Evolutionary conservation across 2,888 invertebrate genomes (phyloP).

Genomic region (Lamellibrachia satsuma): DNA sequence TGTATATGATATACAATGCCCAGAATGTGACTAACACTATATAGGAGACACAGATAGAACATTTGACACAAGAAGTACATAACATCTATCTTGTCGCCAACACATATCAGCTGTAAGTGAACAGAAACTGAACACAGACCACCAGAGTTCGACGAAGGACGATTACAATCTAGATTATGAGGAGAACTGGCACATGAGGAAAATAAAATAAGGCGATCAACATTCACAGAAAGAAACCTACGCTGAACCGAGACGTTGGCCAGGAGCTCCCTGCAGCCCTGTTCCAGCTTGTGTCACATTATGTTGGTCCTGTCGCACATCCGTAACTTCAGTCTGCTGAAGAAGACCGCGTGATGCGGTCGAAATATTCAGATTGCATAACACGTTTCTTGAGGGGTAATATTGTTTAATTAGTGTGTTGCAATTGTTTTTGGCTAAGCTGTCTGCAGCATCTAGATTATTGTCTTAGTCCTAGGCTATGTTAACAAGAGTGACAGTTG

Average conservation of each 20-base stretch:
- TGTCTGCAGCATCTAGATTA: too few species aligned
- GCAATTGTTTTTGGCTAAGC: too few species aligned
- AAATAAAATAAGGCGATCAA: not conserved
- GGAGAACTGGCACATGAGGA: not conserved
- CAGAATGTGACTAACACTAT: not conserved
- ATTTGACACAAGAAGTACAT: not conserved
- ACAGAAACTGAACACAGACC: not conserved
- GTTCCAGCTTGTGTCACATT: too few species aligned
- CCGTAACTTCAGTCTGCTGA: too few species aligned
- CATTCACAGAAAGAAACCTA: not conserved
- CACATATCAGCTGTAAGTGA: not conserved
- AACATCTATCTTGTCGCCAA: not conserved
- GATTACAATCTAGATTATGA: not conserved
- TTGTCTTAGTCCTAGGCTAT: too few species aligned
- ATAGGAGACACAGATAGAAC: not conserved
- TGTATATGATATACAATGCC: not conserved
- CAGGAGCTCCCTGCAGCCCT: not conserved
- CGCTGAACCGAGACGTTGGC: not conserved
- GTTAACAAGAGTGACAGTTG: too few species aligned
- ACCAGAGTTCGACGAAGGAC: not conserved
- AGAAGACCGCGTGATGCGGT: too few species aligned
- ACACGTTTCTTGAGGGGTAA: too few species aligned
- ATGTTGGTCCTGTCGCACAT: too few species aligned
- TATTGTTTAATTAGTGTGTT: too few species aligned
- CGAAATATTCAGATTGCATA: too few species aligned